phyloP scores from a whole-genome alignment of 2,113 vertebrate genomes.

The Heloderma charlesbogerti region DNA sequence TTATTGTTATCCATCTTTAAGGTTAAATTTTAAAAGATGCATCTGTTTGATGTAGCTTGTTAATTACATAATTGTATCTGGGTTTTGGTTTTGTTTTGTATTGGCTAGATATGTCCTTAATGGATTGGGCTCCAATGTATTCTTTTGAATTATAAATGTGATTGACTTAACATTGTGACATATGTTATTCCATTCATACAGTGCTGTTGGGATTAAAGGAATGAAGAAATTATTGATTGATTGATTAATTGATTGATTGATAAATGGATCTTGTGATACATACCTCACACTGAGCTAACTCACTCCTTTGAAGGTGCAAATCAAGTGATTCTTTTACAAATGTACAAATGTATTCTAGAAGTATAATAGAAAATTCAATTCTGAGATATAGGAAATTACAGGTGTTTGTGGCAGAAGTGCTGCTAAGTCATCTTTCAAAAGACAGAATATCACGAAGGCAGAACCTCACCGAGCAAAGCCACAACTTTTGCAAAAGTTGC shows the following conservation, averaged over 20 bases:
- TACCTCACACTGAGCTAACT: constrained; percentile 24
- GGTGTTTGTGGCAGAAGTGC: not conserved
- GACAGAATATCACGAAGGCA: not conserved
- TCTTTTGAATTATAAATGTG: constrained; percentile 72
- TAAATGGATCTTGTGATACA: constrained; percentile 42
- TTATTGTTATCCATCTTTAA: constrained; percentile 47
- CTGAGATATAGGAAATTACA: not conserved
- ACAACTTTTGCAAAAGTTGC: not conserved
- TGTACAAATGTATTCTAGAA: not conserved
- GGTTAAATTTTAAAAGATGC: constrained; percentile 36
- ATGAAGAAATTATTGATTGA: constrained; percentile 48
- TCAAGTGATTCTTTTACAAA: constrained; percentile 37
- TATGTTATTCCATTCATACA: constrained; percentile 62
- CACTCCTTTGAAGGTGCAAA: constrained; percentile 52
- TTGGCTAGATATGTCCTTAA: constrained; percentile 55
- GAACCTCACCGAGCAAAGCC: not conserved
- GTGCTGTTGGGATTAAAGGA: constrained; percentile 62
- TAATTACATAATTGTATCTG: constrained; percentile 63
- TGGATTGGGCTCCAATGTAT: constrained; percentile 46
- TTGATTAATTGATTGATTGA: constrained; percentile 61
- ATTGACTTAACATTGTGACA: constrained; percentile 68
- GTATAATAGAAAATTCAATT: not conserved
- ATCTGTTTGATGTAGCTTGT: constrained; percentile 43
- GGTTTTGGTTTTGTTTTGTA: constrained; percentile 48
- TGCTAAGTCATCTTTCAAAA: not conserved